Evolutionary conservation across 2,797 vertebrate genomes (phyloP).

Genomic region (Mus minutoides): DNA sequence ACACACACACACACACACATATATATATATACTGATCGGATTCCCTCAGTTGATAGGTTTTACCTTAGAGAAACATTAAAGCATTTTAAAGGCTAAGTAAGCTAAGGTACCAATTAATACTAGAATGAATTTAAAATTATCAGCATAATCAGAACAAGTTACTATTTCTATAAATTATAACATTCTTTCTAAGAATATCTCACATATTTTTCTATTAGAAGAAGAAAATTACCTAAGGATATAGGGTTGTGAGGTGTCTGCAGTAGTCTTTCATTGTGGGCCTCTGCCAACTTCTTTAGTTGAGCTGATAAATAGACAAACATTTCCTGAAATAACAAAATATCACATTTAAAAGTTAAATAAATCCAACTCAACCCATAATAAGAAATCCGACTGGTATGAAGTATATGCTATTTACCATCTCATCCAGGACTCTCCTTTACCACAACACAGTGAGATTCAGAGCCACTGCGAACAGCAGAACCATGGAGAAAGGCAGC

Average conservation of each 20-base stretch:
- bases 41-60: constrained; percentile 37
- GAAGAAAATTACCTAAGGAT: constrained; percentile 92
- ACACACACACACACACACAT: neutral
- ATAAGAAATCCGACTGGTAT: constrained; percentile 23
- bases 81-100: constrained; percentile 57
- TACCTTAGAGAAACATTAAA: constrained; percentile 61
- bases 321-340: constrained; percentile 91
- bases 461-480: neutral
- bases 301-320: constrained; percentile 93
- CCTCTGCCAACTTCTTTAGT: constrained; percentile 92
- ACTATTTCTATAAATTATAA: constrained; percentile 53
- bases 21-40: constrained; percentile 28
- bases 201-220: constrained; percentile 50
- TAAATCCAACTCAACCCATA: constrained; percentile 35
- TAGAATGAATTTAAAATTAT: constrained; percentile 56
- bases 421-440: neutral
- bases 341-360: constrained; percentile 61
- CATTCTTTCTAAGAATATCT: constrained; percentile 1
- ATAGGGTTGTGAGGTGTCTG: constrained; percentile 96
- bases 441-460: neutral
- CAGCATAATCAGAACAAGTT: constrained; percentile 20
- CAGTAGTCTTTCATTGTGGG: constrained; percentile 93
- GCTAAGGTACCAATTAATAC: constrained; percentile 52
- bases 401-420: constrained; percentile 1
- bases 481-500: neutral